Evolutionary conservation across 2,888 invertebrate genomes (phyloP).

Genomic region (Eupithecia insigniata): DNA sequence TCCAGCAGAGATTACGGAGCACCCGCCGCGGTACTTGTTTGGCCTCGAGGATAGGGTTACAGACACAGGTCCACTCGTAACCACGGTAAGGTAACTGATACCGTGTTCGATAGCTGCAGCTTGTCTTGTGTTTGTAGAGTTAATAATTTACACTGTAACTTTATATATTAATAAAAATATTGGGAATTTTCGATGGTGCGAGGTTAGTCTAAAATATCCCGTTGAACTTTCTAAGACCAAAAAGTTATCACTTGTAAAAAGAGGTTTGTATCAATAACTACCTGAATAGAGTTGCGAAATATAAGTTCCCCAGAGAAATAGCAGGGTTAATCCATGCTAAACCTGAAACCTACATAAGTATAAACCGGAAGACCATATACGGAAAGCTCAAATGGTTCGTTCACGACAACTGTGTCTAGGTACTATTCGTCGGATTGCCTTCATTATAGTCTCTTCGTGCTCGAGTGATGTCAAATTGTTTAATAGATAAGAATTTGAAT

Average conservation of each 20-base stretch:
- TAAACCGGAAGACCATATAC: conserved; percentile 1
- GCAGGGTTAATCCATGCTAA: not conserved
- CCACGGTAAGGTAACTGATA: conserved; percentile 1
- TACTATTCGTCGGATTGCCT: not conserved
- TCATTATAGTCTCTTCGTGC: conserved; percentile 9
- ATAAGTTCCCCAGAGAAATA: not conserved
- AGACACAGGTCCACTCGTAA: not conserved
- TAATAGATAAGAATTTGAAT: not conserved
- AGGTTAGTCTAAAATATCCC: not conserved
- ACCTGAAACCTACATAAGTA: not conserved
- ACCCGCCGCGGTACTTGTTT: conserved; percentile 3
- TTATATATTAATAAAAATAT: not conserved
- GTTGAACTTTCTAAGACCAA: not conserved
- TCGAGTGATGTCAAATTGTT: conserved; percentile 3
- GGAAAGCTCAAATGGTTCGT: conserved; percentile 5
- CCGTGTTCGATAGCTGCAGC: conserved; percentile 3
- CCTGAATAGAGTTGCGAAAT: not conserved
- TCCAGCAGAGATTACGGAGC: conserved; percentile 10
- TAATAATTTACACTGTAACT: not conserved
- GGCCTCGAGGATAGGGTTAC: conserved; percentile 16
- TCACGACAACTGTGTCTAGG: conserved; percentile 2
- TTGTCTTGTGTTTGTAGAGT: not conserved
- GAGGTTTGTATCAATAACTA: not conserved
- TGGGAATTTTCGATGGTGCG: not conserved
- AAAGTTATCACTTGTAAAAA: not conserved